Evolutionary conservation across 2,888 invertebrate genomes (phyloP).

Genomic region (Drosophila cognata): DNA sequence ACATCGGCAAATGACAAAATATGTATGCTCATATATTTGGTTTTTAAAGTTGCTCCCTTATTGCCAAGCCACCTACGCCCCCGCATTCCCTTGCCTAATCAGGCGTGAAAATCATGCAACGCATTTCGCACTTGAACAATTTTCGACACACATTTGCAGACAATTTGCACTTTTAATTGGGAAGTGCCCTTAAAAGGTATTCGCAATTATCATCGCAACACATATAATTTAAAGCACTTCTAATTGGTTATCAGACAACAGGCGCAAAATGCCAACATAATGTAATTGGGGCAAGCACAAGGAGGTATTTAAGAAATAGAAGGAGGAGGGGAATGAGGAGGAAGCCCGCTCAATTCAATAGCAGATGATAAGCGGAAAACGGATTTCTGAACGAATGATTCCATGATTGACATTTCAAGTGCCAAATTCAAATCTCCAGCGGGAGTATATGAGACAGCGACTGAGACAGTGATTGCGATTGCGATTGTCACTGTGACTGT

Average conservation of each 20-base stretch:
- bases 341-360: slow-evolving; percentile 43
- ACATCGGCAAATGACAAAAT: slow-evolving; percentile 42
- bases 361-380: slow-evolving; percentile 73
- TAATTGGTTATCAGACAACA: slow-evolving; percentile 61
- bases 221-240: slow-evolving; percentile 17
- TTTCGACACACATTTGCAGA: slow-evolving; percentile 34
- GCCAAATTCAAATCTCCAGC: slow-evolving; percentile 26
- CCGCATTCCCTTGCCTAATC: slow-evolving; percentile 41
- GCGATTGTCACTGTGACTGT: background rate
- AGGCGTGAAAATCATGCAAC: slow-evolving; percentile 56
- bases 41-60: slow-evolving; percentile 23
- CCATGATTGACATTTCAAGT: slow-evolving; percentile 67
- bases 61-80: background rate
- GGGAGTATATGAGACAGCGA: slow-evolving; percentile 3
- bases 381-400: slow-evolving; percentile 71
- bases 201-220: slow-evolving; percentile 27
- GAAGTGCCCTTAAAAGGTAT: slow-evolving; percentile 42
- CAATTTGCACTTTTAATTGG: slow-evolving; percentile 72
- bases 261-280: slow-evolving; percentile 13
- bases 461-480: background rate
- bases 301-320: background rate
- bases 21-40: slow-evolving; percentile 37
- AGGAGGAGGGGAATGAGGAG: background rate
- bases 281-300: background rate
- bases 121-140: slow-evolving; percentile 50